Percentiles rank a stretch among this genome's conserved stretches.
Conservation (phyloP, 1,140 invertebrate species). For the Pteromalus puparum region DNA sequence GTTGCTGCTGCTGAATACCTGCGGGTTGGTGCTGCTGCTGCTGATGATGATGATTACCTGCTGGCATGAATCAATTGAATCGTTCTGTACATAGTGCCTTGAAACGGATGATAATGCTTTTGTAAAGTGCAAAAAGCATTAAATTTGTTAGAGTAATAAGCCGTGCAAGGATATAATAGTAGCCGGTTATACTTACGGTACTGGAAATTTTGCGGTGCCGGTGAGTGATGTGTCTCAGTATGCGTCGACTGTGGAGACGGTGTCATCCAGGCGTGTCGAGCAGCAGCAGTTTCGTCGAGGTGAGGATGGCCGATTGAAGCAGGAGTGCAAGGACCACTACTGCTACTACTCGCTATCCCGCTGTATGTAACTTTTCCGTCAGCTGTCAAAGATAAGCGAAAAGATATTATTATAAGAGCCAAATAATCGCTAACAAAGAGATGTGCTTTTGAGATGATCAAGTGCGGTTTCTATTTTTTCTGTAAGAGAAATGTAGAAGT, state of each 20-base stretch:
- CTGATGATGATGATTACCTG: constrained; percentile 68
- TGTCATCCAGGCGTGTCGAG: constrained; percentile 71
- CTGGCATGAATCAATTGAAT: constrained; percentile 61
- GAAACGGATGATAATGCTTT: background rate
- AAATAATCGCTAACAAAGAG: too few species aligned
- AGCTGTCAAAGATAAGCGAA: constrained; percentile 64
- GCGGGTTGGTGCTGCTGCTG: too few species aligned
- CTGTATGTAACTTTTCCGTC: constrained; percentile 72
- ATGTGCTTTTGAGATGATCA: too few species aligned
- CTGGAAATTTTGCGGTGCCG: constrained; percentile 67
- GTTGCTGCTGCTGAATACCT: too few species aligned
- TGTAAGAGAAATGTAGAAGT: too few species aligned
- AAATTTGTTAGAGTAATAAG: background rate
- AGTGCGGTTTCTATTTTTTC: too few species aligned
- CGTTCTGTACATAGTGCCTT: constrained; percentile 58
- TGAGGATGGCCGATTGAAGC: background rate
- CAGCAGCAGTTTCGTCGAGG: background rate
- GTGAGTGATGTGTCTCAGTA: too few species aligned
- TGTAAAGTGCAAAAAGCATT: background rate
- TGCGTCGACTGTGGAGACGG: constrained; percentile 58
- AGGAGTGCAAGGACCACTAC: constrained; percentile 60
- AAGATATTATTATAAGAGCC: constrained; percentile 60
- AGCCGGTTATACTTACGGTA: constrained; percentile 70
- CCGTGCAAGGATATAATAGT: background rate
- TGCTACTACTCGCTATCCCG: constrained; percentile 64